Evolutionary conservation across 1,140 invertebrate species (phyloP).

Genomic region (Gryllus bimaculatus): DNA sequence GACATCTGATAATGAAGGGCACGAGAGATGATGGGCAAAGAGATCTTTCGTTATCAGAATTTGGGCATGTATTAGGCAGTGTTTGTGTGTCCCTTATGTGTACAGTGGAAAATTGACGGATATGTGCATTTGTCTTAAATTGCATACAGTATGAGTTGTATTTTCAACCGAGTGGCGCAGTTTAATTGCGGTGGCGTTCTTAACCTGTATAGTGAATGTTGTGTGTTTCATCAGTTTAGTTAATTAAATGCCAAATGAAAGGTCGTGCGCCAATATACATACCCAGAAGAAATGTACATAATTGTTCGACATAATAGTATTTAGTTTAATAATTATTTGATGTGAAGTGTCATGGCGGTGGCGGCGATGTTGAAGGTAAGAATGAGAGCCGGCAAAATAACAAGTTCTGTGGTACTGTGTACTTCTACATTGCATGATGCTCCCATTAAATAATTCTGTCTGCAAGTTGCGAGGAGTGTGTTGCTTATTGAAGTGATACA

Average conservation of each 20-base stretch:
- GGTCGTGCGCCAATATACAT: not conserved
- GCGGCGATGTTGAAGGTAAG: slow-evolving; percentile 18
- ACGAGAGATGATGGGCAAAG: not conserved
- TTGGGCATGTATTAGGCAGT: not conserved
- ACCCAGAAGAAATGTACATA: not conserved
- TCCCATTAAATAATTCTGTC: not conserved
- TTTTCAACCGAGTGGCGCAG: not conserved
- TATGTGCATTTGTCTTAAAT: not conserved
- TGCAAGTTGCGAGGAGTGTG: not conserved
- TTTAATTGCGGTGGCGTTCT: not conserved
- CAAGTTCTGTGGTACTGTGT: not conserved
- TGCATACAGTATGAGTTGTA: not conserved
- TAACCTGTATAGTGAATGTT: not conserved
- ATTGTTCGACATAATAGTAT: not conserved
- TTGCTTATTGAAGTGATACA: not conserved
- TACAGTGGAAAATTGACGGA: not conserved
- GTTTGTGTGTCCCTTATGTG: not conserved
- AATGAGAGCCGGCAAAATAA: not conserved
- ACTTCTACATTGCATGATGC: not conserved
- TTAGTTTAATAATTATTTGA: not conserved
- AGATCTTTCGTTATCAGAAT: not conserved
- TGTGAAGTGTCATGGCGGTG: slow-evolving; percentile 16
- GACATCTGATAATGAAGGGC: not conserved
- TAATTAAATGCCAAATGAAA: not conserved
- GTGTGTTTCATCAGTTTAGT: not conserved